phyloP scores from a whole-genome alignment of 2,797 vertebrate species.

The Platalea minor region DNA sequence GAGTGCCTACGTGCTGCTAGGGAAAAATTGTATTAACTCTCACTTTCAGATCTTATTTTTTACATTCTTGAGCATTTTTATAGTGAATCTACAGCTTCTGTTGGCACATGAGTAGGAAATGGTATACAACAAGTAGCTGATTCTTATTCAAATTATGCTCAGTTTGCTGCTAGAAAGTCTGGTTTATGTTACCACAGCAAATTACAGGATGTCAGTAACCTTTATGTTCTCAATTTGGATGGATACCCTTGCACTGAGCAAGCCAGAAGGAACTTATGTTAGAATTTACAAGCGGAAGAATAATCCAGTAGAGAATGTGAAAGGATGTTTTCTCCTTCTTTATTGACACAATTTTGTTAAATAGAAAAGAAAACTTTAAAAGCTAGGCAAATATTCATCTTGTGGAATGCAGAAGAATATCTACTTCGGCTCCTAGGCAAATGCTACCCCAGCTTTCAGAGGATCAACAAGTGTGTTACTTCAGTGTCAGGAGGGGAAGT shows the following conservation, averaged over 20 bases:
- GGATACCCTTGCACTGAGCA: neutral
- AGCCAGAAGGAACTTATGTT: neutral
- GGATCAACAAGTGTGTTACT: neutral
- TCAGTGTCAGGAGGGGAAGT: neutral
- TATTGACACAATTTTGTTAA: neutral
- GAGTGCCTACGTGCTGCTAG: neutral
- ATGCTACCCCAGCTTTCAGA: neutral
- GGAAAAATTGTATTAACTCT: neutral
- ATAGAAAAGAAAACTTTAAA: neutral
- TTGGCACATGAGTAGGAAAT: neutral
- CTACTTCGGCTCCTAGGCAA: neutral
- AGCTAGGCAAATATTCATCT: neutral
- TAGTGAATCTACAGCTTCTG: neutral
- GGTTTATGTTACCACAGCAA: slow-evolving; percentile 13
- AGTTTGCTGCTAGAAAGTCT: neutral
- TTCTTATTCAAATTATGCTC: slow-evolving; percentile 16
- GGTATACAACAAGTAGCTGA: neutral
- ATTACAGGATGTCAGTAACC: slow-evolving; percentile 14
- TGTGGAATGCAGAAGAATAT: neutral
- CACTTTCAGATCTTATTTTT: neutral
- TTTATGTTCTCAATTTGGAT: slow-evolving; percentile 4
- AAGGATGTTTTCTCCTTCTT: neutral
- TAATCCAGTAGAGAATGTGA: neutral
- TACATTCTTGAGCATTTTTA: neutral
- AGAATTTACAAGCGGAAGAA: neutral